Evolutionary conservation across 1,140 invertebrate species (phyloP).

Genomic region (Drosophila willistoni): DNA sequence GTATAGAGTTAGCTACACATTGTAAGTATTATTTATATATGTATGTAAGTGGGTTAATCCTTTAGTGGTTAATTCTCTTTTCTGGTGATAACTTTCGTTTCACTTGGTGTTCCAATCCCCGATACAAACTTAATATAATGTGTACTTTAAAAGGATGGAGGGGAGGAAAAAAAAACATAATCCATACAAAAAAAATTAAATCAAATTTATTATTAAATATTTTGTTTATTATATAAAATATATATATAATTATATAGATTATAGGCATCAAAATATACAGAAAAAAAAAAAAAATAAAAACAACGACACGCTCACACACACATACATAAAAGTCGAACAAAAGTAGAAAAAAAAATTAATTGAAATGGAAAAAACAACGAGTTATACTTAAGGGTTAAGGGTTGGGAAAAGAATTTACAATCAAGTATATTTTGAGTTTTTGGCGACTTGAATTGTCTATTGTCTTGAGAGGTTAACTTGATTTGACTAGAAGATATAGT

Average conservation of each 20-base stretch:
- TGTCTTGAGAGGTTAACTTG: constrained; percentile 41
- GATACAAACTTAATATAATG: constrained; percentile 23
- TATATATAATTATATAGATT: constrained; percentile 57
- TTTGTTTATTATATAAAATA: constrained; percentile 62
- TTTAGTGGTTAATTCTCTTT: constrained; percentile 23
- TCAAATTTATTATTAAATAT: constrained; percentile 53
- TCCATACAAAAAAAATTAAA: constrained; percentile 45
- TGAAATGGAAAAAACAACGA: constrained; percentile 35
- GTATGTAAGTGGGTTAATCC: background rate
- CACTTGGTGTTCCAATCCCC: constrained; percentile 21
- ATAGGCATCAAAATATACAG: constrained; percentile 62
- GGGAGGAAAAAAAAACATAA: constrained; percentile 20
- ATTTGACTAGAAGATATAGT: constrained; percentile 56
- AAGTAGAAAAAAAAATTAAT: constrained; percentile 41
- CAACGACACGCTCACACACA: background rate
- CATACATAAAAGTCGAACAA: constrained; percentile 20
- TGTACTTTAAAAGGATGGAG: constrained; percentile 1
- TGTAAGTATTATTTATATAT: background rate
- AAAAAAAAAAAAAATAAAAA: constrained; percentile 55
- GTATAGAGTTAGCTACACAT: constrained; percentile 24
- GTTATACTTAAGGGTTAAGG: constrained; percentile 21
- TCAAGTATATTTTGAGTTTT: constrained; percentile 15
- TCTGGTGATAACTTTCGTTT: constrained; percentile 35
- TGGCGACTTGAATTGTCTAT: constrained; percentile 14
- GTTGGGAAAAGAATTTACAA: constrained; percentile 33